These are phyloP conservation scores for Cosmia trapezina DNA, from an alignment of 2,888 invertebrate species.

Conservation along the genomic window DNA sequence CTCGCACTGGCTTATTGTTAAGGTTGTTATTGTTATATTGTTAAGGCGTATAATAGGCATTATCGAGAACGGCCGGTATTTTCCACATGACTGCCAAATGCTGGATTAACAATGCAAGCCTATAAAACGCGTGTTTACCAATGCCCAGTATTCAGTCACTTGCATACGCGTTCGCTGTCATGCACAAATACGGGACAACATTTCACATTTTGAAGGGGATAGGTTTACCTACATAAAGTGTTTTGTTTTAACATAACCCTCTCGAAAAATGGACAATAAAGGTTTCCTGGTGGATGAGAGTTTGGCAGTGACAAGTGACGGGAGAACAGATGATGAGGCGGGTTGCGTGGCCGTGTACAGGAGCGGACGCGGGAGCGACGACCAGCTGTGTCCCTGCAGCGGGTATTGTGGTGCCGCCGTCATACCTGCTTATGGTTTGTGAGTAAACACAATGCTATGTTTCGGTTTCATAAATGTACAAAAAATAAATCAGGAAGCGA, in stretches of 20 bases:
- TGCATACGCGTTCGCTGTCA: conserved; percentile 5
- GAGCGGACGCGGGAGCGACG: conserved; percentile 49
- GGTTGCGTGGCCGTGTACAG: conserved; percentile 64
- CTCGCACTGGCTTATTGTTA: no score
- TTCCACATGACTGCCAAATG: conserved; percentile 73
- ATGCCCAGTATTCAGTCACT: conserved; percentile 63
- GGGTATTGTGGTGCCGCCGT: conserved; percentile 36
- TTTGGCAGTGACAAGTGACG: conserved; percentile 64
- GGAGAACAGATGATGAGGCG: conserved; percentile 38
- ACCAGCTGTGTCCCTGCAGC: conserved; percentile 29
- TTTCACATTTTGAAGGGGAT: background rate
- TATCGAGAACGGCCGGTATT: conserved; percentile 59
- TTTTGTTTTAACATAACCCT: background rate
- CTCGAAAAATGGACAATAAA: conserved; percentile 78
- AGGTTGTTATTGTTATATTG: conserved; percentile 1
- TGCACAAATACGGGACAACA: background rate
- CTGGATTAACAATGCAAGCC: conserved; percentile 74
- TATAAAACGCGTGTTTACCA: conserved; percentile 61
- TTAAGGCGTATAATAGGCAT: conserved; percentile 53
- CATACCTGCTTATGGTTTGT: conserved; percentile 73
- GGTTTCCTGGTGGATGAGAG: conserved; percentile 80
- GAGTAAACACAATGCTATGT: conserved; percentile 59
- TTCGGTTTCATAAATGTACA: background rate
- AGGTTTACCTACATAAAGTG: background rate
- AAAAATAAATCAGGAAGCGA: background rate